Conservation (phyloP, 2,888 invertebrate genomes). For the Meliscaeva auricollis region DNA sequence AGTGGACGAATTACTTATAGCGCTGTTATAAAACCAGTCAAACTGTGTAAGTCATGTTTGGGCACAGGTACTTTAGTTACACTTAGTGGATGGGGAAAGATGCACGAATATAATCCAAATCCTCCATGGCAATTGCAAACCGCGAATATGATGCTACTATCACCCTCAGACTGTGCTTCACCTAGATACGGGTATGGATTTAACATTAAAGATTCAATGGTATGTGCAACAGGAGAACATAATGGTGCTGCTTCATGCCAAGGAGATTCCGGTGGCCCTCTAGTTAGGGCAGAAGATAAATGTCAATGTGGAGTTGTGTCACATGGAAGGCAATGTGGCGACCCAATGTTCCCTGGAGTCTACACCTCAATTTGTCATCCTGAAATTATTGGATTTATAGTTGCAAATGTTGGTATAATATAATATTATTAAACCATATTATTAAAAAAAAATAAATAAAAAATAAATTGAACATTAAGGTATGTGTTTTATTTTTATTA, state of each 20-base stretch:
- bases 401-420: too few relatives aligned
- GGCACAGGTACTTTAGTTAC: not conserved
- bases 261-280: slow-evolving; percentile 25
- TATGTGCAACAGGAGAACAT: not conserved
- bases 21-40: not conserved
- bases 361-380: too few relatives aligned
- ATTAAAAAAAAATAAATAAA: too few relatives aligned
- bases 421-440: too few relatives aligned
- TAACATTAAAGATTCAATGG: not conserved
- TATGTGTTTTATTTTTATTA: too few relatives aligned
- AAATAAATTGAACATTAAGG: too few relatives aligned
- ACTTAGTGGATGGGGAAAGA: slow-evolving; percentile 4
- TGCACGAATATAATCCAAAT: not conserved
- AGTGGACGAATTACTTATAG: not conserved
- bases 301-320: slow-evolving; percentile 4
- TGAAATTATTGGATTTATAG: too few relatives aligned
- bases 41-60: not conserved
- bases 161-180: not conserved
- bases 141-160: not conserved
- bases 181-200: rapidly evolving
- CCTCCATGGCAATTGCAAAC: not conserved
- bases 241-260: not conserved
- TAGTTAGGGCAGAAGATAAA: not conserved
- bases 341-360: not conserved
- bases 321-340: not conserved